Conservation (phyloP, 2,888 invertebrate genomes). For the Nebria brevicollis region DNA sequence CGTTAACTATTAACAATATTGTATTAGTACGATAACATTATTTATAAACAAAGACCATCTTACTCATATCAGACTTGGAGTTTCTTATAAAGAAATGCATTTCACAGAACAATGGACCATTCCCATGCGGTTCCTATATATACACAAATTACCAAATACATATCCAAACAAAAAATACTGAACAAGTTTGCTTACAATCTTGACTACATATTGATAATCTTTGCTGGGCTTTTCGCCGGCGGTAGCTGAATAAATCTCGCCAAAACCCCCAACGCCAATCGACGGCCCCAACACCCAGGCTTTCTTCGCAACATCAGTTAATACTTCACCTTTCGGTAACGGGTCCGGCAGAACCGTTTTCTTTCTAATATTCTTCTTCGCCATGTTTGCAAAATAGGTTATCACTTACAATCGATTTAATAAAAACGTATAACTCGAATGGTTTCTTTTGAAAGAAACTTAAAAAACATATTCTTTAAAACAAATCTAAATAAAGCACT, state of each 20-base stretch:
- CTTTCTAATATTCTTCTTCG: conserved; percentile 64
- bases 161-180: conserved; percentile 16
- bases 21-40: conserved; percentile 14
- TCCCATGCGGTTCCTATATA: conserved; percentile 84
- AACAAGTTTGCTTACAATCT: conserved; percentile 74
- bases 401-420: conserved; percentile 4
- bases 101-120: conserved; percentile 95
- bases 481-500: no score
- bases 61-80: conserved; percentile 76
- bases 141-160: conserved; percentile 50
- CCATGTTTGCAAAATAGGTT: conserved; percentile 52
- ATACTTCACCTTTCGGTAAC: conserved; percentile 78
- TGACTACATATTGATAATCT: conserved; percentile 76
- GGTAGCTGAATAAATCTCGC: conserved; percentile 88
- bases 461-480: no score
- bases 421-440: background rate
- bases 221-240: conserved; percentile 65
- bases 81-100: conserved; percentile 88
- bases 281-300: conserved; percentile 88
- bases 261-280: conserved; percentile 93
- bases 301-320: conserved; percentile 80
- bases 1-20: conserved; percentile 69
- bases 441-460: background rate
- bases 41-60: conserved; percentile 54
- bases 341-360: conserved; percentile 72